Evolutionary conservation across 2,888 invertebrate species (phyloP), one percentile per base, ranked within the genome.

Genomic region (Axea sp.): DNA sequence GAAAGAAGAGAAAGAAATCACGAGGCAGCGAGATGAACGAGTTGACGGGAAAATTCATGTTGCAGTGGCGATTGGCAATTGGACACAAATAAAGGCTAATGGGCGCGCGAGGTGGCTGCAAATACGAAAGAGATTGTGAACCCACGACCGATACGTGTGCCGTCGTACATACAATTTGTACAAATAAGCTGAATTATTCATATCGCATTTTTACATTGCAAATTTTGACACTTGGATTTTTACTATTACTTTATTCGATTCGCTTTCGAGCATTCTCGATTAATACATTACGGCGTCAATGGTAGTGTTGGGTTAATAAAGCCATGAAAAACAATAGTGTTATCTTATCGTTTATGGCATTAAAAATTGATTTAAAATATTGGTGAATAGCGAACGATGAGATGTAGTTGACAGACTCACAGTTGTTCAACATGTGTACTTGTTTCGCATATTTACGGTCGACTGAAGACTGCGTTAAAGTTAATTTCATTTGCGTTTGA

Each of bases 41-140:
- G n/a, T 84, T 84, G 83, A 80, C 83, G 82, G 84, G 81, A 80
- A 78, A 79, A 78, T 80, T 83, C 83, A 80, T 80, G 81, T 80
- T 80, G 60, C 78, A 78, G 76, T 71, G 62, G 57, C 78, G 78
- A 78, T 74, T 83, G 81, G 82, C 84, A 85, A 85, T 83, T 83
- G 85, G 84, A 84, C 83, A 82, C 85, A 85, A 85, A 85, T 85
- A 85, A 85, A 85, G 83, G 81, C 79, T 76, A 69, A 71, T 76
- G 76, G 73, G 62, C 73, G 69, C 65, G 57, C 53, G 76, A 77
- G 76, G 78, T 79, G 78, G 79, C 78, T 71, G 79, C 78, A 76
- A 79, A 76, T 77, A 77, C 74, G 71, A 71, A 60, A 45, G 71
- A 64, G 69, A 74, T 74, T 69, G 74, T 74, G 69, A 74, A 65